Base-by-base conservation (phyloP, 2,888 invertebrate species). In the Hirtodrosophila histrioides region DNA sequence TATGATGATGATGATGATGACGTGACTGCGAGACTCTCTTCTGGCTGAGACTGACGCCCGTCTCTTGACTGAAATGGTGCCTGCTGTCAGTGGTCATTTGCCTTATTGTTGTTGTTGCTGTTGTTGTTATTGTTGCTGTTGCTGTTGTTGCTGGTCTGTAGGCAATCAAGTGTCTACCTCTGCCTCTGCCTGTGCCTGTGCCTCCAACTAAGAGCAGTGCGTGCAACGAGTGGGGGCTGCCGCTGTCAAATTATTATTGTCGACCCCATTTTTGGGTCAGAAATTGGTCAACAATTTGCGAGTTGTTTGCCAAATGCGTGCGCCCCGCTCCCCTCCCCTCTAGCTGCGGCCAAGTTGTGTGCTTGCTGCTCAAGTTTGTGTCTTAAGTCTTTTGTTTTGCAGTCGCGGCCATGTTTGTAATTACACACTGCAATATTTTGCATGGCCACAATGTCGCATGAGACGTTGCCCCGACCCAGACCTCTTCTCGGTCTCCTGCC, bases 341-440 rank as follows among this genome's bases (percentile, higher is more conserved):
- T 27, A 27, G 10, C 39, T 24, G 43, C 31, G 31, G 40, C 17
- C 17, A 17, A 17, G 17, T 17, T 17, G 17, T 49, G 36, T 61
- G 35, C 12, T 64, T 39, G 43, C 31, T 27, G 35, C 44, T 50
- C 61, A 62, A 69, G 75, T 78, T 73, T 72, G 75, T 73, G 69
- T 72, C 55, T 12, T 58, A 62, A 76, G 73, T 73, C 77, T 75
- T 75, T 77, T 72, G 72, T 72, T 64, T 63, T 45, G 41, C 39
- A 49, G 51, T 41, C 62, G 9, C 8, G 36, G 45, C 73, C 71
- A 77, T 75, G 60, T 85, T 78, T 78, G 78, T 85, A 79, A 85
- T 79, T 85, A 81, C 71, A 65, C 53, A 65, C 61, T 24, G 57
- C 62, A 50, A 55, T 44, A 58, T 51, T 60, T 74, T 63, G 75